A percentile compares a stretch with the other conserved stretches of the same genome.
Evolutionary conservation across 1,140 invertebrate genomes (phyloP).

Genomic region (Pteromalus puparum): DNA sequence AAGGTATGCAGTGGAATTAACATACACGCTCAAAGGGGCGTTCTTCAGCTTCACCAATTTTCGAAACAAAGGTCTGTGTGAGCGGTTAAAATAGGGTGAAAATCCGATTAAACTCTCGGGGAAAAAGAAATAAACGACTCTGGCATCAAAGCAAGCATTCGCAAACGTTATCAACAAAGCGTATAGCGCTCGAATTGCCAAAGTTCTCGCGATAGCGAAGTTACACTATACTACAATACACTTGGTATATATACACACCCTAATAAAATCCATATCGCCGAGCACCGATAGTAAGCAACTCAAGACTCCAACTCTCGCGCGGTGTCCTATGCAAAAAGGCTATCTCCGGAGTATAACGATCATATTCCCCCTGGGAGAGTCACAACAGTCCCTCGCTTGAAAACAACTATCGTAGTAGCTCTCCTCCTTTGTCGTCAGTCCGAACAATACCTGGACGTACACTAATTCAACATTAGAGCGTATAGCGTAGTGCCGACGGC

Average conservation of each 20-base stretch:
- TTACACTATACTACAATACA: neutral
- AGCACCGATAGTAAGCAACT: neutral
- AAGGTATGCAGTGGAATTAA: no score
- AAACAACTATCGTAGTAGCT: constrained; percentile 1
- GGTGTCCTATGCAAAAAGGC: no score
- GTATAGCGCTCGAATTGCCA: neutral
- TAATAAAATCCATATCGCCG: constrained; percentile 43
- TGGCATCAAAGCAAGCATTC: neutral
- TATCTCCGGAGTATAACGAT: no score
- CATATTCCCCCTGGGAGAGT: neutral
- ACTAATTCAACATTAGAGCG: constrained; percentile 45
- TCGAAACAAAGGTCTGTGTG: no score
- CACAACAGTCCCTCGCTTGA: neutral
- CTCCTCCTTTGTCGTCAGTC: constrained; percentile 2
- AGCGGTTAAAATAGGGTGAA: neutral
- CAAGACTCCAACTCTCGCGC: neutral
- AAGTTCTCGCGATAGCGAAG: constrained; percentile 1
- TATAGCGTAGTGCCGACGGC: neutral
- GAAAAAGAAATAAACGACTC: neutral
- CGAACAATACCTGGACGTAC: constrained; percentile 10
- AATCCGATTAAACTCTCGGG: neutral
- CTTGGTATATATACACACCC: neutral
- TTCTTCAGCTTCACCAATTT: no score
- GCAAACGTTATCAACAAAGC: neutral
- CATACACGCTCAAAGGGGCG: no score